Percentiles rank a stretch among this genome's conserved stretches.
Evolutionary conservation across 2,113 vertebrate species (phyloP).

Genomic region (Rhinoderma darwinii): DNA sequence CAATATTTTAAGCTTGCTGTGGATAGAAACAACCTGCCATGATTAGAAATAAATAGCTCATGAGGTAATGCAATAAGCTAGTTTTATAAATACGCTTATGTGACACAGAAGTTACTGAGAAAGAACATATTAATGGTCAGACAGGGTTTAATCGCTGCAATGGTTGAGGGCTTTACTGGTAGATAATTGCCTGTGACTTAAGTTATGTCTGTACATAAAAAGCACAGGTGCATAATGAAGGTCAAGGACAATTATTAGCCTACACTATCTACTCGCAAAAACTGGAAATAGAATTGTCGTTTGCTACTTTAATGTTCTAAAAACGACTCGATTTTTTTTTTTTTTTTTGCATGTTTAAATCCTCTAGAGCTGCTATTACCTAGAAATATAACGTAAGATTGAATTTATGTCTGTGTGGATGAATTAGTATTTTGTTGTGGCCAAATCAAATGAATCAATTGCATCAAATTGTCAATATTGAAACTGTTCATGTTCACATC

Average conservation of each 20-base stretch:
- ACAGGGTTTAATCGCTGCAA: conserved; percentile 56
- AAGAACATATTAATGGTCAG: conserved; percentile 58
- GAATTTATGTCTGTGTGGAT: not conserved
- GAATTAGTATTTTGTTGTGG: not conserved
- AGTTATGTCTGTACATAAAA: conserved; percentile 58
- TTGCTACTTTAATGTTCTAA: conserved; percentile 40
- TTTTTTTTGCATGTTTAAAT: not conserved
- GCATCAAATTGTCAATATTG: not conserved
- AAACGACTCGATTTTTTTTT: conserved; percentile 13
- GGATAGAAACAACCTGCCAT: conserved; percentile 44
- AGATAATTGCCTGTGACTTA: conserved; percentile 61
- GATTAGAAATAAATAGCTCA: conserved; percentile 57
- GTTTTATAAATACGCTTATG: conserved; percentile 56
- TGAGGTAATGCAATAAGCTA: conserved; percentile 49
- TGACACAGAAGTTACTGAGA: conserved; percentile 58
- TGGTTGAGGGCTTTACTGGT: conserved; percentile 57
- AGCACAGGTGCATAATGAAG: conserved; percentile 60
- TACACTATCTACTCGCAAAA: conserved; percentile 23
- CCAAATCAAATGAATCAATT: not conserved
- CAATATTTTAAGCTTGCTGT: conserved; percentile 31
- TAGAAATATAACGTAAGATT: not conserved
- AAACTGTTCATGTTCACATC: not conserved
- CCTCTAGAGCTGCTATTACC: not conserved
- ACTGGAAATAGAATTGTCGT: conserved; percentile 30
- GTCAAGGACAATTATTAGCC: conserved; percentile 58